phyloP scores from a whole-genome alignment of 1,140 invertebrate species.

The Trialeurodes vaporariorum region DNA sequence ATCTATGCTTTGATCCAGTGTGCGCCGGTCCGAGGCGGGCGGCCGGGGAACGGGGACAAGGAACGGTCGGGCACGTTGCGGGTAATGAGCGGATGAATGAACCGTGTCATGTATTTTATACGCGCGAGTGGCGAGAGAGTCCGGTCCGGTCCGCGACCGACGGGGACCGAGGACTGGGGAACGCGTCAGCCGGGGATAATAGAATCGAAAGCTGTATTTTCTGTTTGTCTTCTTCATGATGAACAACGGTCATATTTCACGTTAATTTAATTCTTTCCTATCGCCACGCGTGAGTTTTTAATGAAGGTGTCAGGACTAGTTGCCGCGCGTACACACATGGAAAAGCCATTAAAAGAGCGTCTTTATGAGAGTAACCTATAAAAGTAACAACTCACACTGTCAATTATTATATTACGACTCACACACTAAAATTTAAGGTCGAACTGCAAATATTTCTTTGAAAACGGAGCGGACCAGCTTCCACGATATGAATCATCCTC shows the following conservation, averaged over 20 bases:
- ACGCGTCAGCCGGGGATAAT: no score
- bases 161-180: no score
- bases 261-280: not conserved
- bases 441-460: not conserved
- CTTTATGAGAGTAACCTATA: conserved; percentile 1
- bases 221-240: not conserved
- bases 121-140: no score
- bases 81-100: no score
- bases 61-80: no score
- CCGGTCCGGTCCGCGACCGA: no score
- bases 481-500: not conserved
- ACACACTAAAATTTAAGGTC: not conserved
- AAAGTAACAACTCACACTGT: not conserved
- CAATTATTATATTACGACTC: not conserved
- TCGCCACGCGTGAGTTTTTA: not conserved
- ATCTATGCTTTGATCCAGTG: no score
- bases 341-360: not conserved
- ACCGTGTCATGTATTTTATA: no score
- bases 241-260: not conserved
- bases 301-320: not conserved
- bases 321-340: not conserved
- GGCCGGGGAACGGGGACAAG: no score
- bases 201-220: not conserved
- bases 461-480: not conserved
- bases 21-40: no score